Evolutionary conservation across 2,888 invertebrate genomes (phyloP).

Genomic region (Drosophila diplacantha): DNA sequence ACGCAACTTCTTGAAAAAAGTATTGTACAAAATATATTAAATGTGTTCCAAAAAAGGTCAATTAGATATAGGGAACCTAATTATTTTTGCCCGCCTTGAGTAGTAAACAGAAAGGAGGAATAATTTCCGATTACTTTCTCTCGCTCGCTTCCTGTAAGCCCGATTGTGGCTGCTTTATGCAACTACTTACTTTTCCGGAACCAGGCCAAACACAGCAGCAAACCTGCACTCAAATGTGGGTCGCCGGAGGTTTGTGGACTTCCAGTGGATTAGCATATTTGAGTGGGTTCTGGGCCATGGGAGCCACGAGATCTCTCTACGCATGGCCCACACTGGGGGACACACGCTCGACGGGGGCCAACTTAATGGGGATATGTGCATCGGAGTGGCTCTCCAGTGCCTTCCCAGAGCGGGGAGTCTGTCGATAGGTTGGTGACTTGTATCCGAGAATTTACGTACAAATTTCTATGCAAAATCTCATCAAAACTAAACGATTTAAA

Average conservation of each 20-base stretch:
- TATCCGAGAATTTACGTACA: constrained; percentile 18
- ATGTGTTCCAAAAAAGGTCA: too few relatives aligned
- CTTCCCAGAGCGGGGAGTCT: constrained; percentile 1
- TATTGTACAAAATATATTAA: not conserved
- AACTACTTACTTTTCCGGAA: constrained; percentile 5
- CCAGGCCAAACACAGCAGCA: constrained; percentile 8
- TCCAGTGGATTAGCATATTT: constrained; percentile 51
- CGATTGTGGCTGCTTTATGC: constrained; percentile 21
- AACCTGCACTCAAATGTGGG: constrained; percentile 35
- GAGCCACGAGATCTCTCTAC: constrained; percentile 12
- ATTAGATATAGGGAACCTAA: not conserved
- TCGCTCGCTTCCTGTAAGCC: constrained; percentile 3
- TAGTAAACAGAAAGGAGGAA: not conserved
- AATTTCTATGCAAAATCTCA: constrained; percentile 20
- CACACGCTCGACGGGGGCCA: constrained; percentile 25
- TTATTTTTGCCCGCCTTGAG: not conserved
- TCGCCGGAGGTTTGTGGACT: constrained; percentile 27
- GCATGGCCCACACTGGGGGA: constrained; percentile 18
- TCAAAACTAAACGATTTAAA: constrained; percentile 21
- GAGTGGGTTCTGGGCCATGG: constrained; percentile 38
- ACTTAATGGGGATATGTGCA: constrained; percentile 33
- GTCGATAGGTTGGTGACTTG: constrained; percentile 6
- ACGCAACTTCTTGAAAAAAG: too few relatives aligned
- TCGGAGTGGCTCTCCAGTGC: constrained; percentile 34
- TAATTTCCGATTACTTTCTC: constrained; percentile 16